Conservation (phyloP, 1,140 invertebrate genomes). For the Scaptomyza hsui region DNA sequence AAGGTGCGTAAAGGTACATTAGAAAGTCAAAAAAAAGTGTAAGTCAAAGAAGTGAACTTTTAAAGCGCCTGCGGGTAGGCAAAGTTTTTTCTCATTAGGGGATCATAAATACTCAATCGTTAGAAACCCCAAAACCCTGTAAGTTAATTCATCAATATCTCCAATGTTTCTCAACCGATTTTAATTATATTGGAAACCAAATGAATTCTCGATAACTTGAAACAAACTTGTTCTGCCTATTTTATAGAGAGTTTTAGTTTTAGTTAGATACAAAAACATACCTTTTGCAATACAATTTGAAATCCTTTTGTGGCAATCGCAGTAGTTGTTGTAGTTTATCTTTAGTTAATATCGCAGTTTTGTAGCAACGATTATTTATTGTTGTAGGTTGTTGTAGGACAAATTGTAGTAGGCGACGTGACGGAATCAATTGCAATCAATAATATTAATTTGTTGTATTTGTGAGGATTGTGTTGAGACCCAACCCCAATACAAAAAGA, state of each 20-base stretch:
- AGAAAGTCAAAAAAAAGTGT: conserved; percentile 22
- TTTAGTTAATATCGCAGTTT: conserved; percentile 31
- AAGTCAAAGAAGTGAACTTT: conserved; percentile 28
- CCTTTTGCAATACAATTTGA: conserved; percentile 31
- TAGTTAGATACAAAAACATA: conserved; percentile 16
- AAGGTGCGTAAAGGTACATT: conserved; percentile 52
- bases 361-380: conserved; percentile 33
- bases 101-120: too few relatives aligned
- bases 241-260: background rate
- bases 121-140: too few relatives aligned
- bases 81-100: conserved; percentile 14
- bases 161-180: too few relatives aligned
- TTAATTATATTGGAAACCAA: too few relatives aligned
- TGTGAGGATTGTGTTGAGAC: conserved; percentile 29
- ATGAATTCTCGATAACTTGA: too few relatives aligned
- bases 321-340: conserved; percentile 9
- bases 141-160: too few relatives aligned
- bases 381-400: conserved; percentile 48
- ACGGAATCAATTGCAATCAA: conserved; percentile 76
- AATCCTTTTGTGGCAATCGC: conserved; percentile 34
- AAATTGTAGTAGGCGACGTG: conserved; percentile 82
- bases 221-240: too few relatives aligned
- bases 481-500: conserved; percentile 8
- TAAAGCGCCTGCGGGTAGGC: conserved; percentile 44
- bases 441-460: conserved; percentile 41